Evolutionary conservation across 2,888 invertebrate genomes (phyloP).

Genomic region (Drosophila tripunctata): DNA sequence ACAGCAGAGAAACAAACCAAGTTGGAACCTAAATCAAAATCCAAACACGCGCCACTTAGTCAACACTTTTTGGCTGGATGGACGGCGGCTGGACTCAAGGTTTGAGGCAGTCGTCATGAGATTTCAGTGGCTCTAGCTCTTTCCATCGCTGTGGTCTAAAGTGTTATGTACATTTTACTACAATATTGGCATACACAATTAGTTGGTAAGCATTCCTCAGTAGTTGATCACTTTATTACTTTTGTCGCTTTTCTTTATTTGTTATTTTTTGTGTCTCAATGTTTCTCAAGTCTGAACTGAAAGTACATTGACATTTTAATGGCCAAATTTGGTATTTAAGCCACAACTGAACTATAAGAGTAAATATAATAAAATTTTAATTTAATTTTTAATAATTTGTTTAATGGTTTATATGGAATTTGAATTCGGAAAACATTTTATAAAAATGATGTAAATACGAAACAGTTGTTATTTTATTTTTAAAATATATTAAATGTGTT

Average conservation of each 20-base stretch:
- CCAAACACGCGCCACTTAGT: slow-evolving; percentile 69
- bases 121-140: slow-evolving; percentile 27
- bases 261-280: slow-evolving; percentile 10
- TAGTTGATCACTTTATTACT: slow-evolving; percentile 20
- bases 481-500: too few species aligned
- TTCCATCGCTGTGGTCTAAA: slow-evolving; percentile 22
- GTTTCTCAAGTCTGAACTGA: slow-evolving; percentile 9
- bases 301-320: slow-evolving; percentile 53
- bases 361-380: slow-evolving; percentile 14
- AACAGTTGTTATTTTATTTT: too few species aligned
- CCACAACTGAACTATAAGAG: too few species aligned
- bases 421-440: not conserved
- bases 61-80: slow-evolving; percentile 38
- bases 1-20: too few species aligned
- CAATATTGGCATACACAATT: slow-evolving; percentile 71
- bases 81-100: slow-evolving; percentile 51
- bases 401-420: too few species aligned
- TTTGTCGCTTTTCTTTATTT: slow-evolving; percentile 5
- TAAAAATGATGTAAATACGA: too few species aligned
- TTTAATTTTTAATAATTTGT: not conserved
- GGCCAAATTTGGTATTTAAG: slow-evolving; percentile 17
- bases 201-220: slow-evolving; percentile 38
- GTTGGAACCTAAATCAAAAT: slow-evolving; percentile 65
- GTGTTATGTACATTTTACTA: slow-evolving; percentile 67
- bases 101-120: slow-evolving; percentile 36